Percentiles rank a stretch among this genome's conserved stretches.
These are phyloP conservation scores for Notoglanidium macrostoma DNA, from an alignment of 2,797 vertebrate genomes.

Conservation along the genomic window DNA sequence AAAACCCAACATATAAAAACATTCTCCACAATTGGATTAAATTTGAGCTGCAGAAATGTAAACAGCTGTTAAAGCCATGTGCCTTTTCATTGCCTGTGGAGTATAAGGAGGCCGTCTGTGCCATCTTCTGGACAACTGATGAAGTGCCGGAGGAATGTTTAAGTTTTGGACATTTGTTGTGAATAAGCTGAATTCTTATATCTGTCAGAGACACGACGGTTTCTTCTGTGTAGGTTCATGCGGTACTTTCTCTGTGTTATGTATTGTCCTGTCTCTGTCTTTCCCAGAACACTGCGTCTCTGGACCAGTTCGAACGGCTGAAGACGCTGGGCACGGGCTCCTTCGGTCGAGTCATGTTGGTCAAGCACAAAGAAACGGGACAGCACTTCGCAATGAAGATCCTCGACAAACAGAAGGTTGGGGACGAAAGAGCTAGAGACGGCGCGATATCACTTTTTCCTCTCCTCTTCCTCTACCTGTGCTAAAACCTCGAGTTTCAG, in stretches of 20 bases:
- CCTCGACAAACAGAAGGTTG: constrained; percentile 95
- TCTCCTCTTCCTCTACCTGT: background rate
- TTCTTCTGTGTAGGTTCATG: background rate
- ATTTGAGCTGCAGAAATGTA: background rate
- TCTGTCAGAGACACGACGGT: background rate
- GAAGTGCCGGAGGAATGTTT: background rate
- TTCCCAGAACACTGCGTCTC: constrained; percentile 84
- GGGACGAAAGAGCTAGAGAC: background rate
- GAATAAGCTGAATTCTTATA: background rate
- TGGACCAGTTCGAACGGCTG: constrained; percentile 92
- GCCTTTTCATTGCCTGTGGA: background rate
- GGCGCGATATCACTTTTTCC: background rate
- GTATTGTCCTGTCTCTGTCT: background rate
- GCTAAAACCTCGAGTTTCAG: no score
- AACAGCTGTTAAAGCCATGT: background rate
- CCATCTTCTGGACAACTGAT: constrained; percentile 44
- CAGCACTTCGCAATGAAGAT: constrained; percentile 95
- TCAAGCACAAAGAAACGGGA: constrained; percentile 87
- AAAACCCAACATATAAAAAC: no score
- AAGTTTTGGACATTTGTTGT: background rate
- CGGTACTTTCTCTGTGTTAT: background rate
- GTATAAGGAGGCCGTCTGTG: background rate
- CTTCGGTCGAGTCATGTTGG: constrained; percentile 92
- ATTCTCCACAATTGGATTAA: no score
- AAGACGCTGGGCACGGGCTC: constrained; percentile 94